A percentile compares a stretch with the other conserved stretches of the same genome.
phyloP scores from a whole-genome alignment of 2,888 invertebrate species.

The Arrhopalites spinosus region DNA sequence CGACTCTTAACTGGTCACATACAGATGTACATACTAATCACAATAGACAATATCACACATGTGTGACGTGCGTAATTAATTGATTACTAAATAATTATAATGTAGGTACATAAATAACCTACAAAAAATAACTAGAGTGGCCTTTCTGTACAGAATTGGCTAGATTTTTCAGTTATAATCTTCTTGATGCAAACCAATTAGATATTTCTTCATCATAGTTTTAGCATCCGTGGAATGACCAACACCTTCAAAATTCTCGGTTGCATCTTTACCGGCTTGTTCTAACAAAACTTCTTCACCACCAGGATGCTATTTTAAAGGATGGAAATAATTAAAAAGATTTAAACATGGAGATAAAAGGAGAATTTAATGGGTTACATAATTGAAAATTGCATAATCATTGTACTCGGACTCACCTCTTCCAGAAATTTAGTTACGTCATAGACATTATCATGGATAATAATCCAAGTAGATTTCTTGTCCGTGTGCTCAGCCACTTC shows the following conservation, averaged over 20 bases:
- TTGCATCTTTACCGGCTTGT: conserved; percentile 86
- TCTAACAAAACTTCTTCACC: conserved; percentile 95
- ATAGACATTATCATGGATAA: conserved; percentile 78
- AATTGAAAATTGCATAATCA: too few species aligned
- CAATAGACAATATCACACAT: too few species aligned
- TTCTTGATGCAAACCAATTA: conserved; percentile 77
- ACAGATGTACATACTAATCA: too few species aligned
- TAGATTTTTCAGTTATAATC: too few species aligned
- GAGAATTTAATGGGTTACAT: neutral
- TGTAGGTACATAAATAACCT: too few species aligned
- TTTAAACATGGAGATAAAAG: neutral
- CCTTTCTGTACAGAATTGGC: too few species aligned
- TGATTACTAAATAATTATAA: too few species aligned
- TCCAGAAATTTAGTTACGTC: conserved; percentile 75
- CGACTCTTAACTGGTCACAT: too few species aligned
- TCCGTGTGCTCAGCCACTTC: conserved; percentile 70
- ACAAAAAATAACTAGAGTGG: too few species aligned
- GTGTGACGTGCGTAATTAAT: too few species aligned
- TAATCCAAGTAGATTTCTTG: conserved; percentile 68
- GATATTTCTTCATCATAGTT: conserved; percentile 88
- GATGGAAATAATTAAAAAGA: neutral
- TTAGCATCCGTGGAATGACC: conserved; percentile 97
- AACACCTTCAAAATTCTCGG: conserved; percentile 97
- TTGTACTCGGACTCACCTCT: conserved; percentile 68
- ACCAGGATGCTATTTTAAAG: conserved; percentile 86